phyloP scores from a whole-genome alignment of 92 coral and sea anemone species.

The Umimayanthus chanpuru region DNA sequence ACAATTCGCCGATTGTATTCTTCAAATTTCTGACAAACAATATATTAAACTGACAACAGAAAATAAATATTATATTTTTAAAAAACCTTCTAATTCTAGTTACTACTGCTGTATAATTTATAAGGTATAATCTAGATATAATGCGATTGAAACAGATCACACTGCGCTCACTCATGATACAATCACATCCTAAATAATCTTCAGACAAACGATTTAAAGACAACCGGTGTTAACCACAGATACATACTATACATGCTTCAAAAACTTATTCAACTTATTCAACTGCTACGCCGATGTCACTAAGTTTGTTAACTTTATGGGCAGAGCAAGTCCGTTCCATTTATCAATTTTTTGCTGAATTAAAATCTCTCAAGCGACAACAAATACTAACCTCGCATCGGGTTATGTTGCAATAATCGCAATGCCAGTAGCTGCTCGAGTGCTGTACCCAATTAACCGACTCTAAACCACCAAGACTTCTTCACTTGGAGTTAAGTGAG shows the following conservation, averaged over 20 bases:
- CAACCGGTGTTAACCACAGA: not conserved
- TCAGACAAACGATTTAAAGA: not conserved
- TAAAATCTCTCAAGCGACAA: not conserved
- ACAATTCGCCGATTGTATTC: not conserved
- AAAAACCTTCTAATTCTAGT: not conserved
- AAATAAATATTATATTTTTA: no score
- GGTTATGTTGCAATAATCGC: not conserved
- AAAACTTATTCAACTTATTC: not conserved
- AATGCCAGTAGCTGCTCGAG: not conserved
- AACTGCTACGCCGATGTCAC: no score
- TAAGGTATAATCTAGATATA: not conserved
- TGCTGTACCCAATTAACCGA: not conserved
- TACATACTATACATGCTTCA: no score
- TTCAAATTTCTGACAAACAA: not conserved
- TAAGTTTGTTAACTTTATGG: not conserved
- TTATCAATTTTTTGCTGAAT: not conserved
- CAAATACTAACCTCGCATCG: not conserved
- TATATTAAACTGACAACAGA: not conserved
- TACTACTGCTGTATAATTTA: not conserved
- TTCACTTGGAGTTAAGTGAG: not conserved
- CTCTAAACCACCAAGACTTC: not conserved
- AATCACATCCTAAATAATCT: no score
- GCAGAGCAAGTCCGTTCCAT: not conserved
- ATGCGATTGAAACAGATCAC: not conserved
- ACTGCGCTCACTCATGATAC: not conserved